Conservation (phyloP, 2,113 vertebrate species). For the Neomonachus schauinslandi region DNA sequence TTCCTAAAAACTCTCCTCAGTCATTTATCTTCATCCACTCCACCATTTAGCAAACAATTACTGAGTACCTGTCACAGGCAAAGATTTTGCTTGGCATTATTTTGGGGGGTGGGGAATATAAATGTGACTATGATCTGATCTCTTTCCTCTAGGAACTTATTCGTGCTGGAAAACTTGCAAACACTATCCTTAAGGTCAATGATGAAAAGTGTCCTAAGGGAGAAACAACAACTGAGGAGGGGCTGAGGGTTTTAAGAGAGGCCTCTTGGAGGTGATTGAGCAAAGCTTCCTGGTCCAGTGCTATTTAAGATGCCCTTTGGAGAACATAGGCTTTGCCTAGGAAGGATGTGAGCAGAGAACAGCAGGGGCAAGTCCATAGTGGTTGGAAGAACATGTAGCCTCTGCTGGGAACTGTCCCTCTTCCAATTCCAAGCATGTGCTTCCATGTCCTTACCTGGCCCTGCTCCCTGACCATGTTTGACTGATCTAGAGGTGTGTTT, state of each 20-base stretch:
- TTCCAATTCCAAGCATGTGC: not conserved
- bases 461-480: not conserved
- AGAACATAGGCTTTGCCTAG: not conserved
- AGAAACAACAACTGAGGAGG: too few species aligned
- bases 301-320: not conserved
- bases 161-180: not conserved
- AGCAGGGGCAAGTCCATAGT: not conserved
- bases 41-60: not conserved
- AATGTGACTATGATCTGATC: not conserved
- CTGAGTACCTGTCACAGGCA: not conserved
- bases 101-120: not conserved
- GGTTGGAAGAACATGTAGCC: not conserved
- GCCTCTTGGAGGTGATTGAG: not conserved
- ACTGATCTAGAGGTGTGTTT: not conserved
- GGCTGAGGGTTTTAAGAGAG: not conserved
- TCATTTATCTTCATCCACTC: not conserved
- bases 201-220: not conserved
- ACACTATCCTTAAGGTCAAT: not conserved
- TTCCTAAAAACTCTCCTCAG: not conserved
- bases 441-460: constrained; percentile 16
- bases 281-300: not conserved
- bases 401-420: not conserved
- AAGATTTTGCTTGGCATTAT: not conserved
- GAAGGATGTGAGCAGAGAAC: not conserved
- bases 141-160: not conserved